A percentile compares a stretch with the other conserved stretches of the same genome.
phyloP scores from a whole-genome alignment of 1,140 invertebrate genomes.

The Lordiphosa collinella region DNA sequence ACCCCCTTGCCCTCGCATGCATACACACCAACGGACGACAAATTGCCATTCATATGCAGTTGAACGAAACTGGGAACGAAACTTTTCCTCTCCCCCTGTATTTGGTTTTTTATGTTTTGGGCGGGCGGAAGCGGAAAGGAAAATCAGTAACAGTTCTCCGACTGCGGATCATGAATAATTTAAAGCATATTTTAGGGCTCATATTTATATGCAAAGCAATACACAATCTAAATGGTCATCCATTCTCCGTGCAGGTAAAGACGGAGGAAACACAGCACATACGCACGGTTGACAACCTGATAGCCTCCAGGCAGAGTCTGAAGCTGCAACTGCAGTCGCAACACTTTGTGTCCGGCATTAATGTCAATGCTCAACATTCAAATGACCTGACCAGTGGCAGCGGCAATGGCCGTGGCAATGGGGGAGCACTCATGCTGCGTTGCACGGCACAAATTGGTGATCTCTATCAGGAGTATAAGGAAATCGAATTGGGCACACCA shows the following conservation, averaged over 20 bases:
- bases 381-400: slow-evolving; percentile 36
- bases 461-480: slow-evolving; percentile 81
- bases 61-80: slow-evolving; percentile 38
- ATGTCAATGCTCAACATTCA: slow-evolving; percentile 16
- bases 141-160: slow-evolving; percentile 58
- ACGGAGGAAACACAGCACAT: slow-evolving; percentile 73
- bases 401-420: slow-evolving; percentile 11
- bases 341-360: slow-evolving; percentile 57
- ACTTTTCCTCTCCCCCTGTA: slow-evolving; percentile 20
- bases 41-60: slow-evolving; percentile 72
- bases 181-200: slow-evolving; percentile 45
- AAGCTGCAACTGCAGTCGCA: slow-evolving; percentile 78
- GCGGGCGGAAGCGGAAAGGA: slow-evolving; percentile 55
- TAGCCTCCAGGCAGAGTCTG: slow-evolving; percentile 70
- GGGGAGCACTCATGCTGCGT: slow-evolving; percentile 80
- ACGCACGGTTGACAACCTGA: slow-evolving; percentile 69
- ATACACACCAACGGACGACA: slow-evolving; percentile 51
- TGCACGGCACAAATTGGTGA: slow-evolving; percentile 81
- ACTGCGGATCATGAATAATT: slow-evolving; percentile 55
- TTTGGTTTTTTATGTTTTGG: not conserved
- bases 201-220: slow-evolving; percentile 27
- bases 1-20: slow-evolving; percentile 17
- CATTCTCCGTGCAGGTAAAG: slow-evolving; percentile 39
- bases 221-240: slow-evolving; percentile 12
- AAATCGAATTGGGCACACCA: slow-evolving; percentile 80